A percentile compares a stretch with the other conserved stretches of the same genome.
phyloP scores from a whole-genome alignment of 2,888 invertebrate species.

The Drosophila mulleri region DNA sequence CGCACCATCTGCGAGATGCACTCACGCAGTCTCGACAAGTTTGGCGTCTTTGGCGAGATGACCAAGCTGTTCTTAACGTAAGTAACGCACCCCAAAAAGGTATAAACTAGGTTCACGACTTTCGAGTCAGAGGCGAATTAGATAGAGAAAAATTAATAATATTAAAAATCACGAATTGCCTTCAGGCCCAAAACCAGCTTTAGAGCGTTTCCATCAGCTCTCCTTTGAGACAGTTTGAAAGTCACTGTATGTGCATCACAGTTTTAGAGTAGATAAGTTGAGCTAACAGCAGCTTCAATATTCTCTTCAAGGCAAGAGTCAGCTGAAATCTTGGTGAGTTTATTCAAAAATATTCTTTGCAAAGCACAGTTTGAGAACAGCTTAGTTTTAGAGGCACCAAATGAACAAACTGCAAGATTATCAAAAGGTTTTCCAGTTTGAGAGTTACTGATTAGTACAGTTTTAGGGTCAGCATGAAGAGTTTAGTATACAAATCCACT shows the following conservation, averaged over 20 bases:
- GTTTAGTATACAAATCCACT: too few species aligned
- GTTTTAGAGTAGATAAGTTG: neutral
- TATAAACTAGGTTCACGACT: too few species aligned
- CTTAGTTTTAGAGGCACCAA: neutral
- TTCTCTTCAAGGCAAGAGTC: neutral
- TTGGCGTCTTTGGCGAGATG: conserved; percentile 93
- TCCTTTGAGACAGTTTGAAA: neutral
- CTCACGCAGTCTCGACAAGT: conserved; percentile 91
- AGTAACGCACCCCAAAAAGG: conserved; percentile 73
- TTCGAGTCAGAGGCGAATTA: too few species aligned
- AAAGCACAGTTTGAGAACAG: neutral
- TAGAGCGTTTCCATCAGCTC: neutral
- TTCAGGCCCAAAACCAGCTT: neutral
- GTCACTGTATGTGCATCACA: neutral
- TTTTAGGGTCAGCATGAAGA: too few species aligned
- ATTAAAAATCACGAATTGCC: neutral
- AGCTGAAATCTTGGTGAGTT: rapidly evolving
- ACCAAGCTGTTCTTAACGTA: conserved; percentile 93
- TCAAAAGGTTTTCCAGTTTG: neutral
- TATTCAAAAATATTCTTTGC: neutral
- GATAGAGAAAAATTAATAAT: neutral
- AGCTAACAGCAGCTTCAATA: too few species aligned
- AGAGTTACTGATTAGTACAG: neutral
- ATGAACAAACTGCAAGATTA: too few species aligned
- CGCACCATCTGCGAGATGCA: conserved; percentile 95